These are phyloP conservation scores for Orthosia incerta DNA, from an alignment of 2,888 invertebrate species.

Conservation along the genomic window DNA sequence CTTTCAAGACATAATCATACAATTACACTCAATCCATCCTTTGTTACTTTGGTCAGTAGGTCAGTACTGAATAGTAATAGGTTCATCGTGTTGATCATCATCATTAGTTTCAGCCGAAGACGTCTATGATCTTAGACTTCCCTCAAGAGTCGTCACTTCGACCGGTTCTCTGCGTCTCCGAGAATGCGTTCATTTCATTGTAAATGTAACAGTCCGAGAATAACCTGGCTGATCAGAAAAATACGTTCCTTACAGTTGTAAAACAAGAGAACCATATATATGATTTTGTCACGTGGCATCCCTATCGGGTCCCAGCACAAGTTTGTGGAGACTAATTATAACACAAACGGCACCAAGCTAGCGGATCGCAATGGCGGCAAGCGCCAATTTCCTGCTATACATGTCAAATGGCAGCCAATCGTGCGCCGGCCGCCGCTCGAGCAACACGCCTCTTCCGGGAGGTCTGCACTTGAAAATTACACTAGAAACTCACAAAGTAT, in stretches of 20 bases:
- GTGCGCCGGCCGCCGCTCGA: slow-evolving; percentile 61
- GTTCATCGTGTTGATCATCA: too few species aligned
- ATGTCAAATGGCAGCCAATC: slow-evolving; percentile 81
- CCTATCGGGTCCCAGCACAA: slow-evolving; percentile 59
- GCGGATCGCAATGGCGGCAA: slow-evolving; percentile 72
- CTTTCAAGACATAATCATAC: too few species aligned
- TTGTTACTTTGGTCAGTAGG: too few species aligned
- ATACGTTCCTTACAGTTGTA: neutral
- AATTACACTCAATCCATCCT: too few species aligned
- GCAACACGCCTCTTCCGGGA: slow-evolving; percentile 67
- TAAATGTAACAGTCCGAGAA: too few species aligned
- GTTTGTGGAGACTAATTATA: slow-evolving; percentile 76
- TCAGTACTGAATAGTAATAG: too few species aligned
- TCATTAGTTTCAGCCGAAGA: too few species aligned
- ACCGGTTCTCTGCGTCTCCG: too few species aligned
- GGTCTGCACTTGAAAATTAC: slow-evolving; percentile 54
- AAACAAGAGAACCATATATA: slow-evolving; percentile 29
- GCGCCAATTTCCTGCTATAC: slow-evolving; percentile 83
- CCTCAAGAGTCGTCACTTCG: too few species aligned
- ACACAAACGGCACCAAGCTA: slow-evolving; percentile 70
- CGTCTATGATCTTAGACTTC: too few species aligned
- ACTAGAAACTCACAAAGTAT: slow-evolving; percentile 36
- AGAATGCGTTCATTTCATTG: too few species aligned
- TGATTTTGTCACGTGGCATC: slow-evolving; percentile 31
- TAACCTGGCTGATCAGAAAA: neutral